A percentile compares a stretch with the other conserved stretches of the same genome.
Conservation (phyloP, 2,888 invertebrate species). For the Melanotus villosus region DNA sequence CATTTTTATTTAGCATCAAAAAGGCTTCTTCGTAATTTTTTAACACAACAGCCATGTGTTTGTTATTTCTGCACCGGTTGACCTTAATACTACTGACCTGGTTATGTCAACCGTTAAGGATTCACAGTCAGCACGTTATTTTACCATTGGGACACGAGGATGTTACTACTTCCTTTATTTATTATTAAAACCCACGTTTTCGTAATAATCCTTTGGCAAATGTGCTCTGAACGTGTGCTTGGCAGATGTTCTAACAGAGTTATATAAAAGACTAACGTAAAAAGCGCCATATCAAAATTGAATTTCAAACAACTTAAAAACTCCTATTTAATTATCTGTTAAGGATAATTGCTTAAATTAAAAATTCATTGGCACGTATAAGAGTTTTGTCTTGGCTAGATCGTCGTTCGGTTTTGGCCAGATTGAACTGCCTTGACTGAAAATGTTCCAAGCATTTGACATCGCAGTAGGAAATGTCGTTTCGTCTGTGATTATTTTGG, state of each 20-base stretch:
- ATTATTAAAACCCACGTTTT: not conserved
- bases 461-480: constrained; percentile 2
- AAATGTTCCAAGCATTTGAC: constrained; percentile 12
- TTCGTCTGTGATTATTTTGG: constrained; percentile 7
- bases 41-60: constrained; percentile 13
- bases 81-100: constrained; percentile 45
- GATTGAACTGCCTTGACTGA: constrained; percentile 11
- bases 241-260: not conserved
- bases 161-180: constrained; percentile 11
- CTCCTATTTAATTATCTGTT: too few relatives aligned
- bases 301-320: too few relatives aligned
- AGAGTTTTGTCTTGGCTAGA: too few relatives aligned
- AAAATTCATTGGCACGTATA: too few relatives aligned
- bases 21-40: not conserved
- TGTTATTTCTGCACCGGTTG: constrained; percentile 37
- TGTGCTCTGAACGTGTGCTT: not conserved
- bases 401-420: constrained; percentile 5
- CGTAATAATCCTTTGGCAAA: constrained; percentile 6
- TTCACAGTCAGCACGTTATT: constrained; percentile 31
- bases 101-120: constrained; percentile 45
- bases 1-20: too few relatives aligned
- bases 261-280: constrained; percentile 1
- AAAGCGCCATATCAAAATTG: too few relatives aligned
- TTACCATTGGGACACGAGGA: constrained; percentile 9
- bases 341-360: too few relatives aligned